phyloP scores from a whole-genome alignment of 1,140 invertebrate species.

The Hycleus phaleratus region DNA sequence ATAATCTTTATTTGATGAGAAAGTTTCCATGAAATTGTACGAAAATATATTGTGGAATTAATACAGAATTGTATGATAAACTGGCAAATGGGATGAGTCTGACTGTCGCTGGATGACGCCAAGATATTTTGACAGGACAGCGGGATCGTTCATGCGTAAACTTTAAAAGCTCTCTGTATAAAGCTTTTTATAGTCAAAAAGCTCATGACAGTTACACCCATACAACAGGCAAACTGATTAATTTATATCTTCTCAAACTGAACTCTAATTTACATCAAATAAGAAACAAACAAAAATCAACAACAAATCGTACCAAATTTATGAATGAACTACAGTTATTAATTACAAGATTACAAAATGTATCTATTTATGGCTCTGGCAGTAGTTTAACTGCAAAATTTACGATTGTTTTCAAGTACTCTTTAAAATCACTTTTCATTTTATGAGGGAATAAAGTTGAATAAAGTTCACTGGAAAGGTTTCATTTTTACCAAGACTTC shows the following conservation, averaged over 20 bases:
- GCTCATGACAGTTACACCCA: constrained; percentile 29
- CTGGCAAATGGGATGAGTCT: constrained; percentile 17
- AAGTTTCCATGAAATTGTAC: no score
- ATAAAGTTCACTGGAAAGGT: constrained; percentile 6
- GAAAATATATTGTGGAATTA: constrained; percentile 1
- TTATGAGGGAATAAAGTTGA: constrained; percentile 22
- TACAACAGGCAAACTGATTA: constrained; percentile 3
- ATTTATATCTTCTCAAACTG: background rate
- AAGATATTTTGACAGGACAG: constrained; percentile 27
- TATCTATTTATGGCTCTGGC: background rate
- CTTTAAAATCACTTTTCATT: constrained; percentile 24
- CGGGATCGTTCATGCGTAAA: constrained; percentile 25
- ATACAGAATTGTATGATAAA: constrained; percentile 25
- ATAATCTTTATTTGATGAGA: no score
- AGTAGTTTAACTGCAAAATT: constrained; percentile 1
- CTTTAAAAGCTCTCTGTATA: constrained; percentile 28
- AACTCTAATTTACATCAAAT: background rate
- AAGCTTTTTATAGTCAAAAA: constrained; percentile 28
- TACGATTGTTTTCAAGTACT: constrained; percentile 12
- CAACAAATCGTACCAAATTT: background rate
- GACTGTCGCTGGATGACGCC: constrained; percentile 21
- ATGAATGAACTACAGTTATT: background rate
- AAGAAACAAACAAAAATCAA: background rate
- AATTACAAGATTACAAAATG: background rate
- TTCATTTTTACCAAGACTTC: no score